Percentiles rank a stretch among this genome's conserved stretches.
These are phyloP conservation scores for Campoletis raptor DNA, from an alignment of 2,888 invertebrate genomes.

Conservation along the genomic window DNA sequence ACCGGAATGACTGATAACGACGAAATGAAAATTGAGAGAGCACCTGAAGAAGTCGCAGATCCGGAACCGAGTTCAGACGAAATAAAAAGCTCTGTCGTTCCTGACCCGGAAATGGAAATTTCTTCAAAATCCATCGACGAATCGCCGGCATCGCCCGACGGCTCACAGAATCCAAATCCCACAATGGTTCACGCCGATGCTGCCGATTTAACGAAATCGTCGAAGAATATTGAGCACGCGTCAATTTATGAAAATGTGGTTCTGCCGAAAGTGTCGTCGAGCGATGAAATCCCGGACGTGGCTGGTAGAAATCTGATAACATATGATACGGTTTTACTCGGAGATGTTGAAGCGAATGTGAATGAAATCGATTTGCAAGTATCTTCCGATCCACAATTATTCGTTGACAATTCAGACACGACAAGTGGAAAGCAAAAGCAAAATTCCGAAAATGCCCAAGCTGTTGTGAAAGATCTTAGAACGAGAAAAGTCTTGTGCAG, in stretches of 20 bases:
- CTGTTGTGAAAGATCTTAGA: slow-evolving; percentile 62
- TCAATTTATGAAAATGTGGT: slow-evolving; percentile 41
- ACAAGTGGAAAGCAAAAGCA: not conserved
- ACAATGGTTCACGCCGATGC: not conserved
- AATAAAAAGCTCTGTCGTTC: no score
- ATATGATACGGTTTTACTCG: slow-evolving; percentile 26
- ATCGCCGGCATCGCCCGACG: slow-evolving; percentile 10
- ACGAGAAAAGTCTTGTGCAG: slow-evolving; percentile 62
- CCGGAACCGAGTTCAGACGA: not conserved
- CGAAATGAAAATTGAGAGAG: not conserved
- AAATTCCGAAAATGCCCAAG: not conserved
- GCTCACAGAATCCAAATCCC: not conserved
- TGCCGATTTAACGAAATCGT: not conserved
- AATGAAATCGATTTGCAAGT: not conserved
- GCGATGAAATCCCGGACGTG: not conserved
- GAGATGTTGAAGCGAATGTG: not conserved
- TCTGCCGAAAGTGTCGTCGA: not conserved
- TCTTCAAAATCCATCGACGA: not conserved
- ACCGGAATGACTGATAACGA: not conserved
- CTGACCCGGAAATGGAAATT: not conserved
- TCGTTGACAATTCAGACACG: not conserved
- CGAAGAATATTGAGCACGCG: not conserved
- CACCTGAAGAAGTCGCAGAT: not conserved
- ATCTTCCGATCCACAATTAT: not conserved
- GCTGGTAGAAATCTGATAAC: not conserved